phyloP scores from a whole-genome alignment of 2,797 vertebrate species.

The Alcedo quadribrachys region DNA sequence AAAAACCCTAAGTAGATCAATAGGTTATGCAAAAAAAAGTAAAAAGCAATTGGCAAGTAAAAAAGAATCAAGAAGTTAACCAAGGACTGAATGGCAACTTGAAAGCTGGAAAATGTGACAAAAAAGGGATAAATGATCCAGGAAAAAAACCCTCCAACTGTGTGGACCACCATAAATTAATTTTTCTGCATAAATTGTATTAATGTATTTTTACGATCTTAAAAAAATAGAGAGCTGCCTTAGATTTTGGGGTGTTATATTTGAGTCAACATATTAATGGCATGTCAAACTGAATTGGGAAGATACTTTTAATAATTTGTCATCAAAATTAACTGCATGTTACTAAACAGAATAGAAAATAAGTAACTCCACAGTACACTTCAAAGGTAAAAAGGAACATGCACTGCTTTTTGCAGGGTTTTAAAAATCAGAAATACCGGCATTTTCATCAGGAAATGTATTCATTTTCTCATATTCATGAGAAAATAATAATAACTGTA shows the following conservation, averaged over 20 bases:
- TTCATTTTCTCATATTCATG: neutral
- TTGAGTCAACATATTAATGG: neutral
- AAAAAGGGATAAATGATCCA: neutral
- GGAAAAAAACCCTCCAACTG: neutral
- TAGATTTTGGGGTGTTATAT: neutral
- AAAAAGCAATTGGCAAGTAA: neutral
- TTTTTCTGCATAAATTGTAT: neutral
- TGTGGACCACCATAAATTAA: neutral
- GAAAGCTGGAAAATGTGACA: neutral
- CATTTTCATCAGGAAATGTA: neutral
- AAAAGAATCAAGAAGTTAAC: neutral
- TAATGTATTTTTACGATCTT: neutral
- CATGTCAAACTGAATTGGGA: neutral
- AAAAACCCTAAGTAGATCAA: neutral
- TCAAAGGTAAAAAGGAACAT: neutral
- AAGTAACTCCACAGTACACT: neutral
- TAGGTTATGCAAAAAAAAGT: neutral
- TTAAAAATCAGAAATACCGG: neutral
- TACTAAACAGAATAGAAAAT: neutral
- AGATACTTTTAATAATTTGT: neutral
- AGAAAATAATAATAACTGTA: neutral
- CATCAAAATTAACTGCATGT: neutral
- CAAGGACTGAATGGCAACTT: neutral
- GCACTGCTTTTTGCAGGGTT: neutral
- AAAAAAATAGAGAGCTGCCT: neutral